Evolutionary conservation across 2,113 vertebrate species (phyloP).

Genomic region (Polyodon spathula): DNA sequence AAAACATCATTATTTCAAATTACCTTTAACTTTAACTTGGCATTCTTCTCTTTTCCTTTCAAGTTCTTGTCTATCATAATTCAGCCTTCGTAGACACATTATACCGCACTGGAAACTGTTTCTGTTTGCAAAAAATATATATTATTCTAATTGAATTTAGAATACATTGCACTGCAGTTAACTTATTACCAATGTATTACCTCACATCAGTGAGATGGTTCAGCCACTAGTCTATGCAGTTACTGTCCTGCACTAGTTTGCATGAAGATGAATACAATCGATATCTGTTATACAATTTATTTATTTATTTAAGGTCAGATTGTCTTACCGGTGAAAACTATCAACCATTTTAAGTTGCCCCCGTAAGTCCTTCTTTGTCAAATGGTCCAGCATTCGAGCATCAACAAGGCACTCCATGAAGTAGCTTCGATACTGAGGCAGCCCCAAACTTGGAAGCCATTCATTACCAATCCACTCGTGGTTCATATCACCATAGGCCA

Average conservation of each 20-base stretch:
- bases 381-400: constrained; percentile 94
- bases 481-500: constrained; percentile 97
- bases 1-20: too few relatives aligned
- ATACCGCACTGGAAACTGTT: constrained; percentile 98
- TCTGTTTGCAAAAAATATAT: constrained; percentile 41
- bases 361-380: constrained; percentile 93
- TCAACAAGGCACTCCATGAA: constrained; percentile 99
- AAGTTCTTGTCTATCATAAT: constrained; percentile 90
- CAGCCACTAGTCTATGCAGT: too few relatives aligned
- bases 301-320: not conserved
- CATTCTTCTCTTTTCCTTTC: constrained; percentile 78
- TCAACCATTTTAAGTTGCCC: constrained; percentile 97
- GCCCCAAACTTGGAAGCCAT: constrained; percentile 87
- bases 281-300: too few relatives aligned
- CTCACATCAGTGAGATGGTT: too few relatives aligned
- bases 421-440: constrained; percentile 93
- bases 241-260: too few relatives aligned
- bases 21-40: constrained; percentile 73
- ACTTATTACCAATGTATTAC: too few relatives aligned
- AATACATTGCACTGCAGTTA: too few relatives aligned
- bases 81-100: constrained; percentile 85
- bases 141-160: not conserved
- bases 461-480: constrained; percentile 97
- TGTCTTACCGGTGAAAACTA: constrained; percentile 86
- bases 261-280: too few relatives aligned